Conservation (phyloP, 2,888 invertebrate species). For the Mylabris sibirica region DNA sequence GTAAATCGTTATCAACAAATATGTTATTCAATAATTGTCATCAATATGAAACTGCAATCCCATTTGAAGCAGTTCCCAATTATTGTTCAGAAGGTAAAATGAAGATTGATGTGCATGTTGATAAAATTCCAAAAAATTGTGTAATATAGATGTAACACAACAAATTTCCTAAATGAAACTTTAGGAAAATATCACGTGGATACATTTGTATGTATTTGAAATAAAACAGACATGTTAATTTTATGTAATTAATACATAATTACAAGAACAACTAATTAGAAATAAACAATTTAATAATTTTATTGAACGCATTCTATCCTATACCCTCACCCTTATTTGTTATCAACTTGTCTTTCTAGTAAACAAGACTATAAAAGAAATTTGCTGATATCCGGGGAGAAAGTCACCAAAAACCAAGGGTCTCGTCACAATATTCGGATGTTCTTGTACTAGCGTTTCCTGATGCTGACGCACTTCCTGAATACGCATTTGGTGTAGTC, state of each 20-base stretch:
- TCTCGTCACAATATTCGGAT: constrained; percentile 35
- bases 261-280: no score
- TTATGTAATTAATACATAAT: constrained; percentile 7
- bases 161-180: background rate
- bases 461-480: constrained; percentile 49
- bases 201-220: background rate
- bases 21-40: background rate
- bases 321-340: background rate
- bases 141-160: background rate
- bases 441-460: constrained; percentile 45
- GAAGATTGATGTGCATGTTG: background rate
- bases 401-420: constrained; percentile 29
- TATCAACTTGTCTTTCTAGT: constrained; percentile 30
- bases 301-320: background rate
- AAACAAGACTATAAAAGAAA: constrained; percentile 50
- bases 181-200: background rate
- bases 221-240: background rate
- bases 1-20: background rate
- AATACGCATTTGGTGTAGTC: constrained; percentile 22
- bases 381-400: constrained; percentile 40
- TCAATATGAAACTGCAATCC: background rate
- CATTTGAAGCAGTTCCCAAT: background rate
- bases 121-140: background rate
- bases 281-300: no score
- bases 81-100: background rate